Evolutionary conservation across 1,140 invertebrate species (phyloP).

Genomic region (Megathymus violae): DNA sequence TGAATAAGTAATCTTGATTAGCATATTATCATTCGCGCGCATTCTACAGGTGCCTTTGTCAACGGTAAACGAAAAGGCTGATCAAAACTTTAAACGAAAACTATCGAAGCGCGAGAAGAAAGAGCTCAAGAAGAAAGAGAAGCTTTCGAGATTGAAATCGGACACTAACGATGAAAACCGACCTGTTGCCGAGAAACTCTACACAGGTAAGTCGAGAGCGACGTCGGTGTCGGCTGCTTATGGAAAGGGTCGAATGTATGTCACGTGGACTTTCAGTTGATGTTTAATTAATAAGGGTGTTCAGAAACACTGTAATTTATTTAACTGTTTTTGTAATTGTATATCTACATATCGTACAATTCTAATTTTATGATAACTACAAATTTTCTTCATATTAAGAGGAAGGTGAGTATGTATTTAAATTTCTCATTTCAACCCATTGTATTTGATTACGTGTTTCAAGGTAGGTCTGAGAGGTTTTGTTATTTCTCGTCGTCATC

Average conservation of each 20-base stretch:
- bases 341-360: too few relatives aligned
- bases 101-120: conserved; percentile 99
- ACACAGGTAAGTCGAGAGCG: conserved; percentile 90
- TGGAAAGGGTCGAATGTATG: background rate
- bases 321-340: too few relatives aligned
- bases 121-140: conserved; percentile 98
- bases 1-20: background rate
- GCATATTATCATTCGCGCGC: background rate
- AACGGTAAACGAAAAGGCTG: conserved; percentile 71
- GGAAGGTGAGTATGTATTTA: too few relatives aligned
- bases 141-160: conserved; percentile 92
- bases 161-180: conserved; percentile 93
- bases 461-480: too few relatives aligned
- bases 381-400: too few relatives aligned
- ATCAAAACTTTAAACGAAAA: conserved; percentile 90
- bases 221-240: background rate
- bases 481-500: too few relatives aligned
- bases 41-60: conserved; percentile 59
- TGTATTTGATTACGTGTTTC: too few relatives aligned
- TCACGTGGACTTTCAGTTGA: too few relatives aligned
- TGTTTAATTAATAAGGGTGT: too few relatives aligned
- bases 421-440: too few relatives aligned
- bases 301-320: too few relatives aligned
- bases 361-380: too few relatives aligned
- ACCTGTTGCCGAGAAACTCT: conserved; percentile 95